Conservation (phyloP, 64 coral and sea anemone species). For the Anthopleura sola region DNA sequence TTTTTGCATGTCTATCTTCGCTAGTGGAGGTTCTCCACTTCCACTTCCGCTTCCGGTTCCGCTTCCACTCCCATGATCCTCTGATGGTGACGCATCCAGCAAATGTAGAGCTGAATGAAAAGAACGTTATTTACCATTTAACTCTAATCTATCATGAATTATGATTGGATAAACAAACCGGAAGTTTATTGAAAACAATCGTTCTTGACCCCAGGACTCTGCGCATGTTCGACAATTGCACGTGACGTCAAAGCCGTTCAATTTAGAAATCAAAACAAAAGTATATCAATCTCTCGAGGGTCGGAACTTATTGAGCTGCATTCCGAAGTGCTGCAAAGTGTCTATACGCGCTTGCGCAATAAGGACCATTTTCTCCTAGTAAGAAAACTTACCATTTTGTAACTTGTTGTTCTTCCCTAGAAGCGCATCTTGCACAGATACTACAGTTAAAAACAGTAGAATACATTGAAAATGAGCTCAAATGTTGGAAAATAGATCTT, state of each 20-base stretch:
- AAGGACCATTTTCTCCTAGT: background rate
- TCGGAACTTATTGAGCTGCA: too few relatives aligned
- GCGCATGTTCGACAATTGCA: too few relatives aligned
- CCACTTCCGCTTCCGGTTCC: conserved; percentile 35
- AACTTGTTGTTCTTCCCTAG: conserved; percentile 18
- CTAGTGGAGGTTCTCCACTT: conserved; percentile 2
- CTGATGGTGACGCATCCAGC: background rate
- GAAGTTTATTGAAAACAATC: too few relatives aligned
- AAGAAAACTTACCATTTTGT: conserved; percentile 31
- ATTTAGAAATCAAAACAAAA: too few relatives aligned
- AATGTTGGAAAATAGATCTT: background rate
- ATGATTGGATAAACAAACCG: too few relatives aligned
- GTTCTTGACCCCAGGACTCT: too few relatives aligned
- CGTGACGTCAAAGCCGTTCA: too few relatives aligned
- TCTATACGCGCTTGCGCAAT: too few relatives aligned
- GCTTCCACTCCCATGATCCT: background rate
- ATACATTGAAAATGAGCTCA: background rate
- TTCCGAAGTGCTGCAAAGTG: too few relatives aligned
- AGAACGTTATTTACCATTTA: background rate
- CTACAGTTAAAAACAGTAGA: background rate
- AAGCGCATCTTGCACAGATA: background rate
- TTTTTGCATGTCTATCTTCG: background rate
- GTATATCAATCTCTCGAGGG: too few relatives aligned
- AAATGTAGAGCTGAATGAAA: background rate
- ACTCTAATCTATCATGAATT: too few relatives aligned